Evolutionary conservation across 1,140 invertebrate species (phyloP), one percentile per base, ranked within the genome.

Genomic region (Acarapis woodi): DNA sequence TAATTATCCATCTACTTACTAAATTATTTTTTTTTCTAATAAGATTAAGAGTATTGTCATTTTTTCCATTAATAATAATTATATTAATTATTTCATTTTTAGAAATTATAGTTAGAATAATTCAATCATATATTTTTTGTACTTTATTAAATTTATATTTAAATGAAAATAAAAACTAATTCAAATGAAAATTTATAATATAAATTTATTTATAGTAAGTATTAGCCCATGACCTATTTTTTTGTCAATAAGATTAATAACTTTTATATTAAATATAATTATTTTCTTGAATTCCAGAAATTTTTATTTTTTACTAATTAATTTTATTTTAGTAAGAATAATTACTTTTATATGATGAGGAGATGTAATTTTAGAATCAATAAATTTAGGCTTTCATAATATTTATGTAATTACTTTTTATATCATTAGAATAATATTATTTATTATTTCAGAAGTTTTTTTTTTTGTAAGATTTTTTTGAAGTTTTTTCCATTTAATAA

Each of bases 381-480:
- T 62, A 1, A 61, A 54, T 43, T 61, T 65, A 62, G 53, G 51
- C 0, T 36, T 44, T 31, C 53, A 55, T 39, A 50, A 47, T 10
- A 34, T 15, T 21, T 20, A 36, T 42, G 59, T 66, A 5, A 45
- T 48, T 19, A 50, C 49, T 49, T 61, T 61, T 32, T 42, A 67
- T 53, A 55, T 55, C 44, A 53, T 55, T 52, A 62, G 64, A 43
- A 65, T 67, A 61, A 58, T 66, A 48, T 45, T 66, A 54, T 66
- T 67, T 58, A 67, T 68, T 62, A 50, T 56, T 31, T 67, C 62
- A 42, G 63, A 68, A 61, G 42, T 67, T 36, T 59, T 66, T 44
- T 66, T 67, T 51, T 66, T 66, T 53, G 41, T 64, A 37, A 58
- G 54, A 32, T 66, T 67, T 54, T 66, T 68, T 53, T 67, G 63